Percentiles rank a stretch among this genome's conserved stretches.
phyloP scores from a whole-genome alignment of 64 coral and sea anemone species.

The Orbicella faveolata region DNA sequence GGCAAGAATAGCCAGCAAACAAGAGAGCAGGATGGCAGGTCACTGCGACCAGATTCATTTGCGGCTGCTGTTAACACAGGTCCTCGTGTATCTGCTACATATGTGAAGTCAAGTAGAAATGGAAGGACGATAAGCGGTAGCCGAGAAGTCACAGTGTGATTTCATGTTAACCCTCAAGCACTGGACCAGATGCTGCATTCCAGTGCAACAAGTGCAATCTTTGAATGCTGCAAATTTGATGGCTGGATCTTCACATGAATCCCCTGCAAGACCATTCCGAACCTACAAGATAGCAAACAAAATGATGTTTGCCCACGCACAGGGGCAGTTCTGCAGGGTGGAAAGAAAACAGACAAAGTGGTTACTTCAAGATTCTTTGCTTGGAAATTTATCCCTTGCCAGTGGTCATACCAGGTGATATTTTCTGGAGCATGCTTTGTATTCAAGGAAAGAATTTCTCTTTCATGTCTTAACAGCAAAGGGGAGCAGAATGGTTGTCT shows the following conservation, averaged over 20 bases:
- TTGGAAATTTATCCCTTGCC: background rate
- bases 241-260: background rate
- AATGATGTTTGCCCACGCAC: too few species aligned
- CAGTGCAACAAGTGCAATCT: background rate
- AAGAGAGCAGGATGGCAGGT: conserved; percentile 30
- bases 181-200: background rate
- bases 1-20: conserved; percentile 18
- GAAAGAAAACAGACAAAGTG: background rate
- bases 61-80: conserved; percentile 60
- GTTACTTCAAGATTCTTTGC: background rate
- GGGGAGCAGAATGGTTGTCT: too few species aligned
- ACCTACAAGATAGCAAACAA: too few species aligned
- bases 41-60: conserved; percentile 66
- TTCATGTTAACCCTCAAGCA: background rate
- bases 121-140: conserved; percentile 40
- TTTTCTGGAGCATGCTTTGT: background rate
- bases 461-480: too few species aligned
- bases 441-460: background rate
- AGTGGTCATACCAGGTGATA: background rate
- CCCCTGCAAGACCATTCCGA: background rate
- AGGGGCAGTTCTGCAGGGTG: background rate
- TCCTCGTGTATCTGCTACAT: conserved; percentile 49
- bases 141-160: conserved; percentile 82
- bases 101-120: conserved; percentile 61
- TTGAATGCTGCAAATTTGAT: background rate